Base-by-base conservation (phyloP, 2,797 vertebrate species). In the Chloroceryle amazona region DNA sequence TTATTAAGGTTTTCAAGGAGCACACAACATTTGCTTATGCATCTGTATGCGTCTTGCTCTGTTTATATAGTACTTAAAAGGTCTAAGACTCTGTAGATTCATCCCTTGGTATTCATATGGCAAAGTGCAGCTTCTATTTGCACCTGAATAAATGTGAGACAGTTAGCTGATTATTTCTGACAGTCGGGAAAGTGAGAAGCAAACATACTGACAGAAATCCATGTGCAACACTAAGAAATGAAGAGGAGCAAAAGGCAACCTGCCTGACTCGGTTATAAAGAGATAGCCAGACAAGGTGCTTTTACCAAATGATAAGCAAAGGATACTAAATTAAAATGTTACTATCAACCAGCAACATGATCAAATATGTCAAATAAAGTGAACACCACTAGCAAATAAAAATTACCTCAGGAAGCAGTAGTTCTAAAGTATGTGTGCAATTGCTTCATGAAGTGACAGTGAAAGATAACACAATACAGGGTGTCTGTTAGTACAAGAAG, bases 141-240 rank as follows among this genome's bases (percentile, higher is more conserved):
- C 93, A 96, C 96, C 91, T 97, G 96, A 90, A 81, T 79, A 89
- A 96, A 87, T 54, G 78, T 86, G 76, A 96, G 84, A 74, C 51
- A 63, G 82, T 51, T 80, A 91, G 80, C 63, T 97, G 96, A 98
- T 97, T 97, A 92, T 97, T 97, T 96, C 86, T 96, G 98, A 95
- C 97, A 98, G 93, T n/a, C 18, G 51, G 41, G 89, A 93, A 96
- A 96, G 90, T 5, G 28, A 96, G 67, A 73, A 87, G 90, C 78
- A 97, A 97, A 95, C 75, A 91, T 9, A 18, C 81, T 94, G 96
- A 96, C 96, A 96, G 78, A 95, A 89, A 97, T 95, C 93, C n/a
- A 93, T 60, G 93, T 71, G 85, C 52, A 65, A 55, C 37, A 28
- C 83, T 86, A 25, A 60, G 54, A 71, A 87, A 37, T 41, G 66